phyloP scores from a whole-genome alignment of 2,113 vertebrate genomes.

The Siphamia tubifer region DNA sequence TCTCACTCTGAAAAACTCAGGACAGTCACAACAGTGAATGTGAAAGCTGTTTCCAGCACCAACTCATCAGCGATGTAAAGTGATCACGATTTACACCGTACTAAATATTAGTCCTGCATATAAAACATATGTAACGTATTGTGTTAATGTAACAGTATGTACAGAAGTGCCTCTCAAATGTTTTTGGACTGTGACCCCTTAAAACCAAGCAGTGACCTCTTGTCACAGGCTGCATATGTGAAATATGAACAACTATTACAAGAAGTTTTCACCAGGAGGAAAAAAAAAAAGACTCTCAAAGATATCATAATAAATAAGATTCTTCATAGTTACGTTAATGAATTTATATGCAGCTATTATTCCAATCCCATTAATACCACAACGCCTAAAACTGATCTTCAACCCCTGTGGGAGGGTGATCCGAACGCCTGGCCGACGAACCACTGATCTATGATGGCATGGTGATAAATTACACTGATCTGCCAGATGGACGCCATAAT shows the following conservation, averaged over 20 bases:
- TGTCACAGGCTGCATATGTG: neutral
- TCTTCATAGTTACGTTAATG: neutral
- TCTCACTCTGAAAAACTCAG: neutral
- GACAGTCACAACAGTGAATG: neutral
- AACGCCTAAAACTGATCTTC: neutral
- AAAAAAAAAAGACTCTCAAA: neutral
- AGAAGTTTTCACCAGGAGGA: neutral
- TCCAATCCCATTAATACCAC: neutral
- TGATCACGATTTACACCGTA: slow-evolving; percentile 2
- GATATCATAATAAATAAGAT: neutral
- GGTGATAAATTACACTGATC: slow-evolving; percentile 39
- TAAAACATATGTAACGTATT: neutral
- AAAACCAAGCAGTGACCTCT: neutral
- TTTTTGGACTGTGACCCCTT: neutral
- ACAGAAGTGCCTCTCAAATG: neutral
- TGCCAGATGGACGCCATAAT: slow-evolving; percentile 35
- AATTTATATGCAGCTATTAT: neutral
- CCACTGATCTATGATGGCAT: slow-evolving; percentile 24
- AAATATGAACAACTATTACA: neutral
- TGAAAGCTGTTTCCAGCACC: neutral
- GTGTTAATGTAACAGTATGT: slow-evolving; percentile 10
- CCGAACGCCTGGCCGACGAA: neutral
- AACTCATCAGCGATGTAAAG: neutral
- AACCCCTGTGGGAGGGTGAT: neutral
- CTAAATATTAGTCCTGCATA: neutral